These are phyloP conservation scores for Andrena marginata DNA, from an alignment of 2,888 invertebrate genomes.

Conservation along the genomic window DNA sequence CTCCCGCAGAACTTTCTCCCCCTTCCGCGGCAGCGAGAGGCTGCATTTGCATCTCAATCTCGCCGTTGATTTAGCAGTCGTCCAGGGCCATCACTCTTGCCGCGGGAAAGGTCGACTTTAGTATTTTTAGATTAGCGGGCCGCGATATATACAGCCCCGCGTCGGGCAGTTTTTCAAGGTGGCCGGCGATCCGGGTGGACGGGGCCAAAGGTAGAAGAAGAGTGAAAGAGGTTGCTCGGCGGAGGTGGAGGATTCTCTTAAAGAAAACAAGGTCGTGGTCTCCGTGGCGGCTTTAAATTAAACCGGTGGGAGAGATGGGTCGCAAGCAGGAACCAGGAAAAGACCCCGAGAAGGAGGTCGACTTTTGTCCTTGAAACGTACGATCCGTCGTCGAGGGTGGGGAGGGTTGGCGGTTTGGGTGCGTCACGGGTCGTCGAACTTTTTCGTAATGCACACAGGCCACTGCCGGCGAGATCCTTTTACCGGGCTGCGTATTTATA, in stretches of 20 bases:
- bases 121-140: constrained; percentile 78
- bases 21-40: constrained; percentile 44
- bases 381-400: constrained; percentile 35
- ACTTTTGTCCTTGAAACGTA: constrained; percentile 73
- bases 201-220: constrained; percentile 16
- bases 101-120: constrained; percentile 72
- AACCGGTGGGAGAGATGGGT: constrained; percentile 44
- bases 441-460: constrained; percentile 42
- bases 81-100: constrained; percentile 73
- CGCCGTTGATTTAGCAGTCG: constrained; percentile 78
- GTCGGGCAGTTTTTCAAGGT: constrained; percentile 71
- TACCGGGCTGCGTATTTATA: constrained; percentile 46
- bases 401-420: constrained; percentile 37
- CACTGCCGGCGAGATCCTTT: constrained; percentile 35
- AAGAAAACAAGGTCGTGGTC: constrained; percentile 62
- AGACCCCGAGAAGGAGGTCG: constrained; percentile 69
- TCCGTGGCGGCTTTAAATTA: constrained; percentile 67
- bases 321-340: constrained; percentile 69
- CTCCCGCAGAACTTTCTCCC: constrained; percentile 53
- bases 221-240: constrained; percentile 8
- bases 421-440: constrained; percentile 67
- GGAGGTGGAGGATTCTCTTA: constrained; percentile 35
- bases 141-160: constrained; percentile 67
- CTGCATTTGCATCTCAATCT: constrained; percentile 82
- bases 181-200: constrained; percentile 46